phyloP scores from a whole-genome alignment of 2,113 vertebrate genomes.

The Scophthalmus maximus region DNA sequence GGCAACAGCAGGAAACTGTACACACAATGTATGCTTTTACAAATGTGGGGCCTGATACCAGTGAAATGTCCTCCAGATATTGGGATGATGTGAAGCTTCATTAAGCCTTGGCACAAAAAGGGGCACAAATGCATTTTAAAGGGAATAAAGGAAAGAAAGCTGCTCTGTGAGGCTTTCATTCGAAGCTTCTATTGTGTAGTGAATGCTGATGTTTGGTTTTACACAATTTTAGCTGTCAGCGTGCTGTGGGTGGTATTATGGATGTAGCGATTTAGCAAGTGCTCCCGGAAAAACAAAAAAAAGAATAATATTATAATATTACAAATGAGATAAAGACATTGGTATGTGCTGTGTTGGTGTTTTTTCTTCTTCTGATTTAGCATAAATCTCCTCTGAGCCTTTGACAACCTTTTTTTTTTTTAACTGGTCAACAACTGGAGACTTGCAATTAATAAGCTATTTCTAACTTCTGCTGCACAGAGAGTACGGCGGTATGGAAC shows the following conservation, averaged over 20 bases:
- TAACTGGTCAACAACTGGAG: conserved; percentile 32
- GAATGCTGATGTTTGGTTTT: conserved; percentile 44
- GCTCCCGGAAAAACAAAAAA: not conserved
- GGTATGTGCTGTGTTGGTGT: not conserved
- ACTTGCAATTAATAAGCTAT: conserved; percentile 44
- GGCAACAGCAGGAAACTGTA: not conserved
- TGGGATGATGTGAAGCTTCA: conserved; percentile 44
- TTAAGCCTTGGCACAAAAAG: conserved; percentile 38
- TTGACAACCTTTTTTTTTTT: conserved; percentile 38
- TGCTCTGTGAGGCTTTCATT: conserved; percentile 39
- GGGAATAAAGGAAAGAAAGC: conserved; percentile 26
- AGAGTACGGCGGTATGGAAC: conserved; percentile 14
- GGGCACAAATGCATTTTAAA: conserved; percentile 30
- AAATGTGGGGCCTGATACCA: conserved; percentile 7
- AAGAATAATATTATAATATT: not conserved
- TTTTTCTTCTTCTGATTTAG: conserved; percentile 1
- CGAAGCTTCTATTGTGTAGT: conserved; percentile 26
- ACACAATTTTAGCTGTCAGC: conserved; percentile 37
- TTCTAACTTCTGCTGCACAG: conserved; percentile 42
- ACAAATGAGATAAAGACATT: conserved; percentile 1
- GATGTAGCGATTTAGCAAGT: conserved; percentile 9
- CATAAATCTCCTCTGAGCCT: conserved; percentile 11
- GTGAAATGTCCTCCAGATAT: conserved; percentile 49
- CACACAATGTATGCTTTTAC: conserved; percentile 21
- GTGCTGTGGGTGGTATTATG: conserved; percentile 21